These are phyloP conservation scores for Otocyon megalotis DNA, from an alignment of 2,113 vertebrate genomes.

Conservation along the genomic window DNA sequence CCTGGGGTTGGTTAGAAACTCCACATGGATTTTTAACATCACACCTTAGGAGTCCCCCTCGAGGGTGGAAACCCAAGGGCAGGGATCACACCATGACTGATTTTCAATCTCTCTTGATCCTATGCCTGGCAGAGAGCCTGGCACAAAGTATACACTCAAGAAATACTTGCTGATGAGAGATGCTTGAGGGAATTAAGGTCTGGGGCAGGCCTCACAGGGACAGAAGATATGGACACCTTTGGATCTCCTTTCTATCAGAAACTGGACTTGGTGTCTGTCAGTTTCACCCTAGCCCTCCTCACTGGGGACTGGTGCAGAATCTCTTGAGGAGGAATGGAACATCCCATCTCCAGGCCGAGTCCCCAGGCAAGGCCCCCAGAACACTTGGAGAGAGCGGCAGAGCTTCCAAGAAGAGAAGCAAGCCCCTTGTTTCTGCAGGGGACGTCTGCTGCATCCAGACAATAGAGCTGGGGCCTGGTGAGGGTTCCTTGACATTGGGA, in stretches of 20 bases:
- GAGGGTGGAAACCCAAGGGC: neutral
- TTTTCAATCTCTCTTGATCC: neutral
- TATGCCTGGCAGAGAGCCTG: neutral
- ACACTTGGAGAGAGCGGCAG: neutral
- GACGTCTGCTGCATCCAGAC: neutral
- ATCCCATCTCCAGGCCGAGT: neutral
- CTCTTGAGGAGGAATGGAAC: neutral
- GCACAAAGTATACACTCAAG: neutral
- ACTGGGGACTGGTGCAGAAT: neutral
- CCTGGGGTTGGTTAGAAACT: neutral
- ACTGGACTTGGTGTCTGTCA: neutral
- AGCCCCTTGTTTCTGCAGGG: neutral
- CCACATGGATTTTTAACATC: neutral
- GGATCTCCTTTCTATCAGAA: neutral
- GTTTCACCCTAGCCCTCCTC: neutral
- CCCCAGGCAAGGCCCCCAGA: neutral
- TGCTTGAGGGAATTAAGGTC: neutral
- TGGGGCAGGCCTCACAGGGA: neutral
- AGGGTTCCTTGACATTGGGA: neutral
- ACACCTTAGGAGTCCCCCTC: neutral
- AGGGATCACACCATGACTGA: neutral
- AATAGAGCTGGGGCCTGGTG: neutral
- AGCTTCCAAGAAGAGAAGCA: too few species aligned
- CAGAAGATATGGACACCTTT: neutral
- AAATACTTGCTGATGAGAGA: neutral